Base-by-base conservation (phyloP, 2,888 invertebrate species). In the Candidula unifasciata region DNA sequence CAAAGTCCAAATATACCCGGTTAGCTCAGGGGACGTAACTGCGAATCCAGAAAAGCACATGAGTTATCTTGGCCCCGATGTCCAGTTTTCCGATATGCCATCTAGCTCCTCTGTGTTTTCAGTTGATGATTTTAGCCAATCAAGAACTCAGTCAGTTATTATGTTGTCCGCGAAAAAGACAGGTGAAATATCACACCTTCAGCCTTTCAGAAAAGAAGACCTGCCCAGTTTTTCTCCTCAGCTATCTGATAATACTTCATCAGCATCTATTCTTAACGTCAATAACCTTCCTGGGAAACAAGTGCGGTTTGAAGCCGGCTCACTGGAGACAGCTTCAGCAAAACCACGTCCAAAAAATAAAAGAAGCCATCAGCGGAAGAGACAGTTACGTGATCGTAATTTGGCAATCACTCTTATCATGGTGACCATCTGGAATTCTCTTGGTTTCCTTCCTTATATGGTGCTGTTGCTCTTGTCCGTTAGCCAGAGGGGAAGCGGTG, bases 401-500 rank as follows among this genome's bases (percentile, higher is more conserved):
- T 16, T 64, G 37, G 64, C 64, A 8, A 2, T 78, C 27, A 78
- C 78, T 66, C n/a, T 78, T n/a, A 78, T 78, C 16, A 60, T 78
- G n/a, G 37, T 78, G 21, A 64, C 64, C 27, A n/a, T 64, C 13
- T 78, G 78, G 78, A 78, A 78, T 64, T 37, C 78, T 24, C 24
- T 78, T 24, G 78, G 78, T 0, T 66, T 64, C n/a, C 35, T 78
- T 16, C 78, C 78, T 37, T 78, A n/a, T 30, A 66, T 78, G 78
- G 60, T n/a, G 10, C 64, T 35, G 24, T 33, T 66, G 6, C 21
- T 64, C 37, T 1, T 78, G 78, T 30, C 78, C n/a, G 78, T 66
- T 6, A 37, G 35, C 21, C 57, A 37, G 18, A 60, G 66, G 37
- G 64, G 24, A 13, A 10, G 24, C 21, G 64, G 37, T 0, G 3